Conservation (phyloP, 2,113 vertebrate genomes). For the Vidua macroura region DNA sequence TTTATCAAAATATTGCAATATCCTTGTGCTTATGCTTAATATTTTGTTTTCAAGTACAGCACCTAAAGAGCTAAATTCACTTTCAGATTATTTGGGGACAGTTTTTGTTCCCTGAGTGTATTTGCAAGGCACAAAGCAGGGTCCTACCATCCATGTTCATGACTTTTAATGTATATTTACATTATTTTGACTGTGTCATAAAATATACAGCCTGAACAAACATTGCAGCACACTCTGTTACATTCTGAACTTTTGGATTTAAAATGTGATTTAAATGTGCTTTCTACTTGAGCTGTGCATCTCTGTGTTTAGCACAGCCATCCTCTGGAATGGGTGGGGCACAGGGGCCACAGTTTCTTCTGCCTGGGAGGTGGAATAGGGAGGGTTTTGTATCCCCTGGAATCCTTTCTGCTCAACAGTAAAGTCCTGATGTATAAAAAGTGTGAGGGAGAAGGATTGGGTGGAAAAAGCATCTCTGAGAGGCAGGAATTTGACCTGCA, state of each 20-base stretch:
- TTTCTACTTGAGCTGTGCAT: accelerated
- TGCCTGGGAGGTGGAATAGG: background rate
- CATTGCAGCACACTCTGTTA: background rate
- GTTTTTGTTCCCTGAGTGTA: background rate
- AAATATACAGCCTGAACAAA: background rate
- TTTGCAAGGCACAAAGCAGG: background rate
- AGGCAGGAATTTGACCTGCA: background rate
- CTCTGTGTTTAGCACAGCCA: background rate
- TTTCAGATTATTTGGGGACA: background rate
- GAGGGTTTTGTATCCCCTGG: background rate
- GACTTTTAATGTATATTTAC: background rate
- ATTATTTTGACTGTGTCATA: background rate
- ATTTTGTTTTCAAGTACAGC: background rate
- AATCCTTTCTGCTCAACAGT: background rate
- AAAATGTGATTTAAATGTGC: background rate
- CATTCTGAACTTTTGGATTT: background rate
- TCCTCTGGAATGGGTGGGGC: background rate
- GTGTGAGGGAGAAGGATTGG: accelerated
- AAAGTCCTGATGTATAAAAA: background rate
- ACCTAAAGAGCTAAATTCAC: background rate
- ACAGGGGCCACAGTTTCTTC: background rate
- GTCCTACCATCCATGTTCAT: accelerated
- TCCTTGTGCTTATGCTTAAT: background rate
- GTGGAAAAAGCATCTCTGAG: background rate
- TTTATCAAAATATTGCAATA: background rate